Conservation (phyloP, 1,140 invertebrate genomes). For the Theocolax elegans region DNA sequence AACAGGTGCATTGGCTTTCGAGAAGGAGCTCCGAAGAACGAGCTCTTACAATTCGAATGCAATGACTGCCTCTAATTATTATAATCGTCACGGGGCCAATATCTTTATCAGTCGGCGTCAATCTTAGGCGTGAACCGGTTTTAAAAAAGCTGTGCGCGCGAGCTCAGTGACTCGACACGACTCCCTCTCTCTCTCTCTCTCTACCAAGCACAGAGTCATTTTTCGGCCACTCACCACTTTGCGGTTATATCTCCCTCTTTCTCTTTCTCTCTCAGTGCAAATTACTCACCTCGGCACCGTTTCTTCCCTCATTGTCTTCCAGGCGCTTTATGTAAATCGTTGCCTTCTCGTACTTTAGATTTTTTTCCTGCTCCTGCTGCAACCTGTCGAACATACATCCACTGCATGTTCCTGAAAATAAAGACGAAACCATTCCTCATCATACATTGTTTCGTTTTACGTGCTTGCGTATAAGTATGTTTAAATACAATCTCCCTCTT, state of each 20-base stretch:
- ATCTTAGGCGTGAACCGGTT: slow-evolving; percentile 48
- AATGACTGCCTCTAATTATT: slow-evolving; percentile 51
- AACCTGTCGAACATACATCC: slow-evolving; percentile 57
- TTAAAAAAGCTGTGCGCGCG: slow-evolving; percentile 28
- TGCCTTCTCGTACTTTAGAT: slow-evolving; percentile 62
- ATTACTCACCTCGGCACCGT: slow-evolving; percentile 55
- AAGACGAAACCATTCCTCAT: neutral
- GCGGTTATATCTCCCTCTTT: neutral
- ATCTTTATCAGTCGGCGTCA: slow-evolving; percentile 54
- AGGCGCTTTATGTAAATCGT: slow-evolving; percentile 62
- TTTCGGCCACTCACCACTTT: neutral
- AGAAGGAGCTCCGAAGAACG: neutral
- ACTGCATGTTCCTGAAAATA: slow-evolving; percentile 56
- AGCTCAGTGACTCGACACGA: slow-evolving; percentile 47
- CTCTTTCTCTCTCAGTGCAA: neutral
- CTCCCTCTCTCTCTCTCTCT: neutral
- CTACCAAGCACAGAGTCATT: neutral
- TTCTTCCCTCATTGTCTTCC: slow-evolving; percentile 61
- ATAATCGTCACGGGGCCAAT: slow-evolving; percentile 53
- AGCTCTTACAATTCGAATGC: slow-evolving; percentile 17
- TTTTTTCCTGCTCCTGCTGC: slow-evolving; percentile 60
- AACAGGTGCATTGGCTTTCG: slow-evolving; percentile 5
- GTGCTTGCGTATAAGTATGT: neutral
- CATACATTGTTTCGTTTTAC: neutral
- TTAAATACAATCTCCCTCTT: slow-evolving; percentile 1